Base-by-base conservation (phyloP, 2,888 invertebrate species). In the Drosophila recens region DNA sequence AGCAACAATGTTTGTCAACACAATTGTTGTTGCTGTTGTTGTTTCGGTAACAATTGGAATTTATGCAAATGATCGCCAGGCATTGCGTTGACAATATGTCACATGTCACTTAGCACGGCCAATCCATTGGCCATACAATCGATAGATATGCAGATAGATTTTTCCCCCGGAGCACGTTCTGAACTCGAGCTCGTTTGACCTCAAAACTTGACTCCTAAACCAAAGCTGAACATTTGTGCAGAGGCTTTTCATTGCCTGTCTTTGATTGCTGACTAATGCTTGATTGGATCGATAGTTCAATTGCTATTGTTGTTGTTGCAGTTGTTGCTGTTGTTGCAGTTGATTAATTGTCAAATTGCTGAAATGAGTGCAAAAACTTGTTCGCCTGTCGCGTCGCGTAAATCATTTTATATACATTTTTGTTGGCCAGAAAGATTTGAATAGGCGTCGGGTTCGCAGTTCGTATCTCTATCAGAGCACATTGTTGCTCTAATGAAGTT, bases 41-140 rank as follows among this genome's bases (percentile, higher is more conserved):
- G 51, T 67, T 73, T 51, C 71, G 76, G 67, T 59, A 80, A 80
- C 82, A 83, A 89, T 79, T 68, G 86, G 88, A 90, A 90, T 90
- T 90, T 90, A 90, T 90, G 90, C 89, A 90, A 88, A 86, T 86
- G 82, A 89, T 89, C 81, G 85, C 73, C 79, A 61, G 79, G 81
- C 81, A 86, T 75, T 90, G 90, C 90, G 90, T 90, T 90, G 90
- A 90, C 90, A 90, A 90, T 89, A 89, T 90, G 90, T 90, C 90
- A 90, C 90, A 90, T 90, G 90, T 89, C 89, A 89, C 85, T 85
- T 88, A 86, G 80, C 72, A 71, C 74, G 66, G 54, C 71, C 79
- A 82, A 82, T 54, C 54, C 54, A 54, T 54, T 81, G 74, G 81
- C 79, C 71, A 67, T 61, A 65, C 38, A 48, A 73, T 77, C 78